These are phyloP conservation scores for Phaethornis superciliosus DNA, from an alignment of 2,113 vertebrate genomes.

Conservation along the genomic window DNA sequence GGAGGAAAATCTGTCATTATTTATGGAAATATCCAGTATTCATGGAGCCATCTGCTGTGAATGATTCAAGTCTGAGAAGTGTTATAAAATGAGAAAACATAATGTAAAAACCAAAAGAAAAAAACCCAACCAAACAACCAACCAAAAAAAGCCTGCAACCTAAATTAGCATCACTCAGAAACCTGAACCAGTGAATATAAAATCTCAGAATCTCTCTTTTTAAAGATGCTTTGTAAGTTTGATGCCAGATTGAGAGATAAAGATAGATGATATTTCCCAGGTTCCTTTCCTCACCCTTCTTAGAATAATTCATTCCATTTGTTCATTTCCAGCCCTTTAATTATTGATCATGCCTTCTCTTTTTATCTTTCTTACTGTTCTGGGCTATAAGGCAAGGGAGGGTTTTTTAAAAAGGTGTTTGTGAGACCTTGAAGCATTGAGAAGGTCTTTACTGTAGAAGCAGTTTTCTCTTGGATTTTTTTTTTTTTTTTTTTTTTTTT, in stretches of 20 bases:
- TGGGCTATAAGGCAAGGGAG: background rate
- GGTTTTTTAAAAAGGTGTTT: background rate
- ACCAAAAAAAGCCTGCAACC: background rate
- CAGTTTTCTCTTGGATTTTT: background rate
- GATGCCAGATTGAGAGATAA: conserved; percentile 44
- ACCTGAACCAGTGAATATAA: conserved; percentile 5
- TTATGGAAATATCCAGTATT: conserved; percentile 68
- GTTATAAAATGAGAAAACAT: conserved; percentile 56
- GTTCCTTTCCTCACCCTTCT: conserved; percentile 15
- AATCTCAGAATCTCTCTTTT: background rate
- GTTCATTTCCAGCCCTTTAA: conserved; percentile 47
- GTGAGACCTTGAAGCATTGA: background rate
- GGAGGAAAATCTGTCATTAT: conserved; percentile 63
- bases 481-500: background rate
- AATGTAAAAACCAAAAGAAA: conserved; percentile 2
- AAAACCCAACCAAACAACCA: too few species aligned
- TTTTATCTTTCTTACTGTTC: conserved; percentile 15
- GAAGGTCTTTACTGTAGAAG: background rate
- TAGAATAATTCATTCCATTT: conserved; percentile 55
- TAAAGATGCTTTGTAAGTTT: conserved; percentile 33
- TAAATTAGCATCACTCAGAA: conserved; percentile 10
- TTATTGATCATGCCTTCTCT: conserved; percentile 22
- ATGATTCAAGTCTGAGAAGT: conserved; percentile 57
- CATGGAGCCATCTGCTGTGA: conserved; percentile 61
- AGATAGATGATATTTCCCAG: conserved; percentile 48